Conservation (phyloP, 2,797 vertebrate species). For the Mormyrus hasselquistii region DNA sequence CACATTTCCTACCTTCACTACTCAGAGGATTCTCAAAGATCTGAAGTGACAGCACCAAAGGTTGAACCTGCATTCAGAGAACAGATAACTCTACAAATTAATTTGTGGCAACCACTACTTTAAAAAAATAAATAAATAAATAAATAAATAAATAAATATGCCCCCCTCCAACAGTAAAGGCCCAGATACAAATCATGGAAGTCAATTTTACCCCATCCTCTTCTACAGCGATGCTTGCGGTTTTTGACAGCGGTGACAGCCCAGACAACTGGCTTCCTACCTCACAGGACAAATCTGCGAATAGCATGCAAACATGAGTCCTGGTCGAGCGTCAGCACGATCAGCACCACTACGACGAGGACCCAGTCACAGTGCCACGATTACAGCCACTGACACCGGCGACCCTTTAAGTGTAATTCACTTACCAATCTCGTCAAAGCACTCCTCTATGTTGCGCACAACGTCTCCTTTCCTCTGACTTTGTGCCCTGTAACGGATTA, state of each 20-base stretch:
- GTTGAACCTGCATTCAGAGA: background rate
- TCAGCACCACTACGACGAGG: background rate
- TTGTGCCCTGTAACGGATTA: constrained; percentile 39
- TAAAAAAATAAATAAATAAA: background rate
- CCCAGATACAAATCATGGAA: background rate
- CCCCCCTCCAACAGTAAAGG: background rate
- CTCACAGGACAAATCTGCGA: constrained; percentile 41
- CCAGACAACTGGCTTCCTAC: constrained; percentile 4
- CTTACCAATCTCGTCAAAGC: constrained; percentile 61
- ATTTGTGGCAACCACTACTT: background rate
- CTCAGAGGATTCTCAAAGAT: constrained; percentile 8
- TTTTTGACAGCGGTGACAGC: constrained; percentile 32
- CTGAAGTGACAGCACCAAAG: background rate
- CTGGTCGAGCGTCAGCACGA: background rate
- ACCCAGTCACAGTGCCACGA: background rate
- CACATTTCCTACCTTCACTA: constrained; percentile 25
- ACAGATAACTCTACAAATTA: background rate
- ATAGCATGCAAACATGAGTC: background rate
- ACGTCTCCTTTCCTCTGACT: constrained; percentile 16
- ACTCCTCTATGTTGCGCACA: constrained; percentile 47
- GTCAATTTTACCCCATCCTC: background rate
- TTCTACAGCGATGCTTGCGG: background rate
- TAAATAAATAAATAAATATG: background rate
- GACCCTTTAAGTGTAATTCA: background rate
- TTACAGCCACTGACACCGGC: background rate